Percentiles rank a stretch among this genome's conserved stretches.
Evolutionary conservation across 1,140 invertebrate species (phyloP).

Genomic region (Lucilia cuprina): DNA sequence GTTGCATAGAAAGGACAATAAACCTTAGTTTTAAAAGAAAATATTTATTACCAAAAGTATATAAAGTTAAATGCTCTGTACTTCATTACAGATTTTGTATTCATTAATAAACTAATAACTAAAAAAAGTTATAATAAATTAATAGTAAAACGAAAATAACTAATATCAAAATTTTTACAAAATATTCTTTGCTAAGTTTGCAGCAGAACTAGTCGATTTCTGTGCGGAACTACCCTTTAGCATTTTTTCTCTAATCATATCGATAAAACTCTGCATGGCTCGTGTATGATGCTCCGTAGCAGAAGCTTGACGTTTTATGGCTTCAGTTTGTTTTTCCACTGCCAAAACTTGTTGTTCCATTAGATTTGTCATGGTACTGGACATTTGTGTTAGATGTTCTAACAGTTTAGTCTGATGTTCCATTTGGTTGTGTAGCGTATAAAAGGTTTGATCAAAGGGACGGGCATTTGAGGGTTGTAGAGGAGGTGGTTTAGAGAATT

Average conservation of each 20-base stretch:
- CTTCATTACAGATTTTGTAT: too few relatives aligned
- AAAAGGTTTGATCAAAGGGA: neutral
- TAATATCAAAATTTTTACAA: too few relatives aligned
- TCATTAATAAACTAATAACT: too few relatives aligned
- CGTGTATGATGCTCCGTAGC: constrained; percentile 10
- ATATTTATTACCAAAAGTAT: too few relatives aligned
- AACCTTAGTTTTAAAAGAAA: too few relatives aligned
- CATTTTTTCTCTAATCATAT: constrained; percentile 19
- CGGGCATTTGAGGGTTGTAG: neutral
- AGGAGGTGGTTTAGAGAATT: neutral
- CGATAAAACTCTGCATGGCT: neutral
- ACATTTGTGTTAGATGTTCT: neutral
- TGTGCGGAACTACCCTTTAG: neutral
- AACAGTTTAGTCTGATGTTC: neutral
- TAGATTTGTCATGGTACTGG: neutral
- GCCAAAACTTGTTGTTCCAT: neutral
- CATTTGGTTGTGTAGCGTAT: constrained; percentile 2
- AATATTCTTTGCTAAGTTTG: too few relatives aligned
- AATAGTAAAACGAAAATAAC: too few relatives aligned
- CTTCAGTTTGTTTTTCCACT: constrained; percentile 13
- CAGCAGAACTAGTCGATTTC: too few relatives aligned
- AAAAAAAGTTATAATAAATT: too few relatives aligned
- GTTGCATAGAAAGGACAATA: too few relatives aligned
- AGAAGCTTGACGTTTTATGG: neutral
- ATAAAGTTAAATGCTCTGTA: too few relatives aligned